Conservation (phyloP, 2,888 invertebrate genomes). For the Euplagia quadripunctaria region DNA sequence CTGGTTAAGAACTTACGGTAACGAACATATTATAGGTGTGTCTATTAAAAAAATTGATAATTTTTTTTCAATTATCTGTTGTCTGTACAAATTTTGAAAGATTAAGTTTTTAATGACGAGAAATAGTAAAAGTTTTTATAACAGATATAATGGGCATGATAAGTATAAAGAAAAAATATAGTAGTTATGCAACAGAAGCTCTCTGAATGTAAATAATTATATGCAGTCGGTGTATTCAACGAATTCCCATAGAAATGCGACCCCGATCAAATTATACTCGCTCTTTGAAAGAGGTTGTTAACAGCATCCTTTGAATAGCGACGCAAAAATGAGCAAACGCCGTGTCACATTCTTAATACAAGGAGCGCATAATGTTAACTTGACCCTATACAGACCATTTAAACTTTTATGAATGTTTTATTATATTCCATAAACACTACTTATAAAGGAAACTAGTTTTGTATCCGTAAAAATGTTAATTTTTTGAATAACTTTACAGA, state of each 20-base stretch:
- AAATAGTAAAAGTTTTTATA: background rate
- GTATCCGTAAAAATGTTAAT: constrained; percentile 72
- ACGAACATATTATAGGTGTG: background rate
- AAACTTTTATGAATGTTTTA: constrained; percentile 76
- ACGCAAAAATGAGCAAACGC: constrained; percentile 85
- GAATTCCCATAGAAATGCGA: constrained; percentile 83
- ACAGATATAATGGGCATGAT: background rate
- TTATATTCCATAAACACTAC: constrained; percentile 74
- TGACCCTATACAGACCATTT: constrained; percentile 79
- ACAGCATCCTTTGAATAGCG: constrained; percentile 85
- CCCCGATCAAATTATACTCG: constrained; percentile 86
- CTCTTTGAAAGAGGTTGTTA: constrained; percentile 86
- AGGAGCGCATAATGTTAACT: constrained; percentile 82
- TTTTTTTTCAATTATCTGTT: no score
- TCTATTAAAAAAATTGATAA: background rate
- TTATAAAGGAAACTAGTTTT: constrained; percentile 70
- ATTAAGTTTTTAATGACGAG: background rate
- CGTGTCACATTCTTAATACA: constrained; percentile 78
- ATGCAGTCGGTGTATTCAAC: constrained; percentile 64
- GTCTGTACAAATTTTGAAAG: background rate
- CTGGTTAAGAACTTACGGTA: background rate
- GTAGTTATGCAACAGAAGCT: constrained; percentile 9
- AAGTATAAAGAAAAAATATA: constrained; percentile 7
- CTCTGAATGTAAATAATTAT: constrained; percentile 36
- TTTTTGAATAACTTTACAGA: constrained; percentile 43